A percentile compares a stretch with the other conserved stretches of the same genome.
These are phyloP conservation scores for Aix galericulata DNA, from an alignment of 2,113 vertebrate genomes.

Conservation along the genomic window DNA sequence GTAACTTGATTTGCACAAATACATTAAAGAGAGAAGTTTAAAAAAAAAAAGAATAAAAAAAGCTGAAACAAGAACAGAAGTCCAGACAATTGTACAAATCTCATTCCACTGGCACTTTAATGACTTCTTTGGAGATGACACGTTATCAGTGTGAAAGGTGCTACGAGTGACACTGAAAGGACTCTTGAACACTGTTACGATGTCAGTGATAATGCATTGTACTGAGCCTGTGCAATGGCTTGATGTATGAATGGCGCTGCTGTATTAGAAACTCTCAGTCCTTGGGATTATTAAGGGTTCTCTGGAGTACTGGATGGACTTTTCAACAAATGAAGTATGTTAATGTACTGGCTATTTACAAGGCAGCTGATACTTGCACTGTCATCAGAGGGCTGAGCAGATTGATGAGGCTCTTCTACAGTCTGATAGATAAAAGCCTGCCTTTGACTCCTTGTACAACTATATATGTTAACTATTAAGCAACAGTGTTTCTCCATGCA, in stretches of 20 bases:
- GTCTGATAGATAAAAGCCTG: not conserved
- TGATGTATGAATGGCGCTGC: not conserved
- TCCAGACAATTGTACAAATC: not conserved
- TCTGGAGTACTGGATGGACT: not conserved
- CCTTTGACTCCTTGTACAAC: not conserved
- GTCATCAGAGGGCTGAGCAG: slow-evolving; percentile 4
- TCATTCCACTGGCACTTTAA: not conserved
- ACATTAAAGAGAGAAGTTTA: not conserved
- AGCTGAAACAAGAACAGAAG: not conserved
- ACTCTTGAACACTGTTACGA: not conserved
- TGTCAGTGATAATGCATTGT: not conserved
- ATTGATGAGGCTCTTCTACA: not conserved
- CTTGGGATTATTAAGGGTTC: not conserved
- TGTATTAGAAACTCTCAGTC: not conserved
- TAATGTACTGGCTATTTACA: not conserved
- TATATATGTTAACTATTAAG: not conserved
- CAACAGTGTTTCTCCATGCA: not conserved
- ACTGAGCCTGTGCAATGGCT: not conserved
- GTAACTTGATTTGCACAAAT: not conserved
- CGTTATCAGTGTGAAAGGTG: not conserved
- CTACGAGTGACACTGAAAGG: not conserved
- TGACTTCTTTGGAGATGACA: not conserved
- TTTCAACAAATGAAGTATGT: slow-evolving; percentile 40
- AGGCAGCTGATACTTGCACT: slow-evolving; percentile 13
- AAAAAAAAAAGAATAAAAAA: not conserved